phyloP scores from a whole-genome alignment of 2,888 invertebrate genomes.

The Tuberolachnus salignus region DNA sequence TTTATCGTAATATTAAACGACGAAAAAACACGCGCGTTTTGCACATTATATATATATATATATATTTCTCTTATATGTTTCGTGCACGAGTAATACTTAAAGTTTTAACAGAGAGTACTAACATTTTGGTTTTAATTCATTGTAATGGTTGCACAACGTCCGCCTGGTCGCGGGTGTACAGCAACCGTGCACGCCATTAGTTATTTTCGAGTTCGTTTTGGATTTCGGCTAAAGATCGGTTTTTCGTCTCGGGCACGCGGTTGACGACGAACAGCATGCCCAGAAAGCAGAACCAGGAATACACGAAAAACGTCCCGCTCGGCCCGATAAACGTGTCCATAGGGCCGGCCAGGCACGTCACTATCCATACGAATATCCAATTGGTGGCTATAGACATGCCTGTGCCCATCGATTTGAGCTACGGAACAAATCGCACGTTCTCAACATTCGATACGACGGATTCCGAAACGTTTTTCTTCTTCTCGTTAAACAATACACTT shows the following conservation, averaged over 20 bases:
- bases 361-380: conserved; percentile 77
- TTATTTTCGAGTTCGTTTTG: conserved; percentile 65
- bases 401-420: conserved; percentile 71
- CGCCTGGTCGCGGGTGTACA: too few species aligned
- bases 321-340: conserved; percentile 67
- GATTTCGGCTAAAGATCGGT: conserved; percentile 67
- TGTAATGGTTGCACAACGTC: too few species aligned
- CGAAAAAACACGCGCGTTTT: too few species aligned
- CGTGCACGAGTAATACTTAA: too few species aligned
- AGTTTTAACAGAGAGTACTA: neutral
- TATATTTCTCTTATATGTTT: too few species aligned
- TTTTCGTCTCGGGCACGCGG: conserved; percentile 75
- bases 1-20: too few species aligned
- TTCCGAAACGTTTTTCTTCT: too few species aligned
- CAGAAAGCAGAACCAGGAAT: conserved; percentile 68
- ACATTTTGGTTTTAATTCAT: neutral
- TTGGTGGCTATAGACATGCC: conserved; percentile 77
- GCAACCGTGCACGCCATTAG: neutral
- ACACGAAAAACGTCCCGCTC: conserved; percentile 73
- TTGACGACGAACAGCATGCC: conserved; percentile 71
- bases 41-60: too few species aligned
- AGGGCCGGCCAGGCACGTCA: conserved; percentile 67
- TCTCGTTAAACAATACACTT: neutral
- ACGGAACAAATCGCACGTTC: neutral
- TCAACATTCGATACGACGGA: neutral